Conservation (phyloP, 2,888 invertebrate species). For the Lysandra coridon region DNA sequence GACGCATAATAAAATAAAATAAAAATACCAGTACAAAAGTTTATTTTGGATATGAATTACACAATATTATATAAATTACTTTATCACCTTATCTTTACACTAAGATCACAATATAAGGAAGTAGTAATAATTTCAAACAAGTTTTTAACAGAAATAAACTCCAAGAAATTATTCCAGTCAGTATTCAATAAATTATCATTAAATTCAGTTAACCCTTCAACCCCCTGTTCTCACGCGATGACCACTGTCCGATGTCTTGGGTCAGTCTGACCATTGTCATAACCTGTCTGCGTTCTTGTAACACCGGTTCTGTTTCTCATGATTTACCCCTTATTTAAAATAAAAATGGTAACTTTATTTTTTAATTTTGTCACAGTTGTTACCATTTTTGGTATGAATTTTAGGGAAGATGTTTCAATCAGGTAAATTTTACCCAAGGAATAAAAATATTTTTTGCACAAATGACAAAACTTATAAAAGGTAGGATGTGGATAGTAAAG, state of each 20-base stretch:
- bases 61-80: too few species aligned
- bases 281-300: slow-evolving; percentile 44
- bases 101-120: background rate
- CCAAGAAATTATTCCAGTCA: background rate
- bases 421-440: too few species aligned
- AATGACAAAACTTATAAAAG: too few species aligned
- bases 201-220: slow-evolving; percentile 41
- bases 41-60: too few species aligned
- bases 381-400: background rate
- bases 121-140: background rate
- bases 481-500: too few species aligned
- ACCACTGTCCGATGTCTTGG: slow-evolving; percentile 60
- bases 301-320: slow-evolving; percentile 60
- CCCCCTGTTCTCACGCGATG: slow-evolving; percentile 57
- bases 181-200: slow-evolving; percentile 16
- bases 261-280: slow-evolving; percentile 44
- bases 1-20: too few species aligned
- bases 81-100: too few species aligned
- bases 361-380: background rate
- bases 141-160: background rate
- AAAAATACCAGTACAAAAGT: too few species aligned
- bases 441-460: too few species aligned
- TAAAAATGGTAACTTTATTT: background rate
- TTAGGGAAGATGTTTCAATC: too few species aligned
- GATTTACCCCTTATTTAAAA: slow-evolving; percentile 30